Evolutionary conservation across 64 coral and sea anemone genomes (phyloP).

Genomic region (Anthopleura sola): DNA sequence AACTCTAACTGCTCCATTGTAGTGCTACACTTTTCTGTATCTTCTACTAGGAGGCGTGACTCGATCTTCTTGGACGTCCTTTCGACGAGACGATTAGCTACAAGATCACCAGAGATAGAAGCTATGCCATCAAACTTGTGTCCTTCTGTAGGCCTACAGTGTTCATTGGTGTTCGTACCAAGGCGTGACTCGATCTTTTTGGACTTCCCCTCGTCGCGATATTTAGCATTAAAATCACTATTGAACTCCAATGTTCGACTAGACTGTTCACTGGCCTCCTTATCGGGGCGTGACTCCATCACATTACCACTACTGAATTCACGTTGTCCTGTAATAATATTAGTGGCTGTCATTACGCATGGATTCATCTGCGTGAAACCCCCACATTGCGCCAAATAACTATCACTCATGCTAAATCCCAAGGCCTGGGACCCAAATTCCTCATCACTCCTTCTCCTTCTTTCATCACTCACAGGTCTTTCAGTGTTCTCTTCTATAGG

Average conservation of each 20-base stretch:
- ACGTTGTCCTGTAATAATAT: no score
- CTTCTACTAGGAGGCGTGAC: neutral
- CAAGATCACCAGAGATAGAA: neutral
- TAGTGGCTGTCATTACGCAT: neutral
- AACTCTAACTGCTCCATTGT: neutral
- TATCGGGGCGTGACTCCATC: no score
- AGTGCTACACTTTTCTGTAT: neutral
- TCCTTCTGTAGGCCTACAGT: neutral
- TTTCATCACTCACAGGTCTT: neutral
- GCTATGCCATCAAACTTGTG: neutral
- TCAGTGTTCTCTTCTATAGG: slow-evolving; percentile 49
- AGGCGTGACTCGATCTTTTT: neutral
- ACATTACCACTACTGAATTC: no score
- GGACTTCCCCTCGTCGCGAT: neutral
- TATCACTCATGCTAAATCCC: slow-evolving; percentile 77
- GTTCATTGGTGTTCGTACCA: neutral
- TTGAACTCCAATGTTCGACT: neutral
- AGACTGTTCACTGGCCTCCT: neutral
- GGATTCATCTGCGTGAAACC: neutral
- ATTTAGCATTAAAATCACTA: neutral
- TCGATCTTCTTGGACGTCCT: neutral
- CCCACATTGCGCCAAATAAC: slow-evolving; percentile 48
- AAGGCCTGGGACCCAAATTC: slow-evolving; percentile 57
- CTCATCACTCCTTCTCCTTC: neutral
- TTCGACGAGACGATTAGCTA: neutral